Evolutionary conservation across 2,797 vertebrate species (phyloP).

Genomic region (Pipistrellus kuhlii): DNA sequence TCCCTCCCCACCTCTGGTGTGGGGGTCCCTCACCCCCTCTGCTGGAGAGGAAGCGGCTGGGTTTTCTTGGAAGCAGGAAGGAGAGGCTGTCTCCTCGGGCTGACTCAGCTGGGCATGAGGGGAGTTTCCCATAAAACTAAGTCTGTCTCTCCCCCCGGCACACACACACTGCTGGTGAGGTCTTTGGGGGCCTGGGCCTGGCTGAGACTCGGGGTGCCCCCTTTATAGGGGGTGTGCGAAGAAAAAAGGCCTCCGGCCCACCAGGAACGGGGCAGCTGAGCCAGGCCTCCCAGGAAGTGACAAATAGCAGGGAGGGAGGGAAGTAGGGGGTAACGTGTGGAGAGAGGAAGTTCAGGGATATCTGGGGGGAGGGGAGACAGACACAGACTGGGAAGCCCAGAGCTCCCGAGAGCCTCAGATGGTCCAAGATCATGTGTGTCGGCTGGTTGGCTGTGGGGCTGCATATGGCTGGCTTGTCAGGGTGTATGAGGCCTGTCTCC

Average conservation of each 20-base stretch:
- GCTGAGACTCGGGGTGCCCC: neutral
- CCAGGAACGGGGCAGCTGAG: neutral
- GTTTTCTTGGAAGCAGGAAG: conserved; percentile 75
- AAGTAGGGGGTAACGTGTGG: conserved; percentile 24
- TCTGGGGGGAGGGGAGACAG: neutral
- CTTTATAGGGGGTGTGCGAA: neutral
- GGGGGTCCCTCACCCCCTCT: conserved; percentile 56
- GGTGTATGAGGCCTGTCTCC: conserved; percentile 36
- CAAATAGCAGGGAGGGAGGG: conserved; percentile 14
- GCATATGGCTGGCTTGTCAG: conserved; percentile 1
- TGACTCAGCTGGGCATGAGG: conserved; percentile 65
- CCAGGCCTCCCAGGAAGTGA: conserved; percentile 62
- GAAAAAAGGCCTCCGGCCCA: neutral
- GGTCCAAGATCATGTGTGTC: neutral
- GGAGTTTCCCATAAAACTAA: conserved; percentile 60
- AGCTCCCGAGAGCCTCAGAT: conserved; percentile 4
- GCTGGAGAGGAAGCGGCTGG: conserved; percentile 62
- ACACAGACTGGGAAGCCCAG: neutral
- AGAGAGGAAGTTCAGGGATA: conserved; percentile 63
- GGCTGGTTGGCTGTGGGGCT: neutral
- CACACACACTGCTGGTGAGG: neutral
- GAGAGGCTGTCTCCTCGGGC: conserved; percentile 19
- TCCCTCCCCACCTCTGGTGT: conserved; percentile 31
- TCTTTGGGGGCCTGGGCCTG: conserved; percentile 6
- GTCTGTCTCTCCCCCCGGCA: neutral